phyloP scores from a whole-genome alignment of 2,113 vertebrate genomes.

The Addax nasomaculatus region DNA sequence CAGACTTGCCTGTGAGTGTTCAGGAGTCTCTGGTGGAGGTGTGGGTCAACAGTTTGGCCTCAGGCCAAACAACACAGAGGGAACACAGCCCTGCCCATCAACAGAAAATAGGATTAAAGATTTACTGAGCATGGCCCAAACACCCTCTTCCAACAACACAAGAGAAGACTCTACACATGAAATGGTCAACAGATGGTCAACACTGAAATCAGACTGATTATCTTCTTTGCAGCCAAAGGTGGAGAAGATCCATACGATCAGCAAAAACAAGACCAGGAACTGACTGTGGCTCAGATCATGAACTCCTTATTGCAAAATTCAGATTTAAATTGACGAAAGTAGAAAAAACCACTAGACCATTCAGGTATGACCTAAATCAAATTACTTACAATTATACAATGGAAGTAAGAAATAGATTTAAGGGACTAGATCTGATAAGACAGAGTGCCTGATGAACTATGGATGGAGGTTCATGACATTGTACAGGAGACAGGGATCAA shows the following conservation, averaged over 20 bases:
- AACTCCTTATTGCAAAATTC: neutral
- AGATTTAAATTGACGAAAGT: neutral
- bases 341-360: neutral
- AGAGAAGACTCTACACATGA: neutral
- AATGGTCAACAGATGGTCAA: neutral
- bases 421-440: neutral
- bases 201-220: neutral
- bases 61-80: neutral
- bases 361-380: neutral
- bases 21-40: neutral
- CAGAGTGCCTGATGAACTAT: neutral
- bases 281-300: neutral
- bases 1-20: neutral
- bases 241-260: neutral
- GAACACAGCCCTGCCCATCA: neutral
- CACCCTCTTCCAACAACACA: neutral
- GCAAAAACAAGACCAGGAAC: neutral
- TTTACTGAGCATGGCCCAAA: neutral
- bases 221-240: neutral
- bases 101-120: neutral
- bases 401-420: neutral
- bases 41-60: neutral
- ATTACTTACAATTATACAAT: neutral
- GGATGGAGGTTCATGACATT: accelerated
- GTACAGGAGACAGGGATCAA: neutral